phyloP scores from a whole-genome alignment of 1,140 invertebrate species.

The Papilio glaucus region DNA sequence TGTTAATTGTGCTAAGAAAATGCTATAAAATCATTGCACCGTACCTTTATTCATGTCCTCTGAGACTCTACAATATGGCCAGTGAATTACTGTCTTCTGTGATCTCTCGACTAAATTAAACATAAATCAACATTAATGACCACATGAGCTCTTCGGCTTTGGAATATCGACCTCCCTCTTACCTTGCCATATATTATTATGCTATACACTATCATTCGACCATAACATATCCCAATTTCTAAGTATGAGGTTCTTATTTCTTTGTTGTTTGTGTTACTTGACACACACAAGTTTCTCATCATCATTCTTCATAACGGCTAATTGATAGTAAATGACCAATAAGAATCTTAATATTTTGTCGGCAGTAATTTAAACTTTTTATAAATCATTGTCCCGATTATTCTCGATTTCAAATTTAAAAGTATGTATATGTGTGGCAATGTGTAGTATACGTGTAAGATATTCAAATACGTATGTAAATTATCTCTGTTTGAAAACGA shows the following conservation, averaged over 20 bases:
- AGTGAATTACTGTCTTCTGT: background rate
- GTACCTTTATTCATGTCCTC: background rate
- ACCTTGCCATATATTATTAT: too few species aligned
- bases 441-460: background rate
- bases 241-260: background rate
- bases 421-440: background rate
- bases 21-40: background rate
- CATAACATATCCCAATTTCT: too few species aligned
- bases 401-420: background rate
- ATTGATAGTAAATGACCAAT: background rate
- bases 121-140: too few species aligned
- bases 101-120: too few species aligned
- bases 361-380: background rate
- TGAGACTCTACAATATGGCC: background rate
- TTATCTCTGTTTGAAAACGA: conserved; percentile 43
- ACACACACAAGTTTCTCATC: too few species aligned
- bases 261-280: too few species aligned
- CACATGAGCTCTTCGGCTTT: too few species aligned
- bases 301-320: background rate
- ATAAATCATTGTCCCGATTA: too few species aligned
- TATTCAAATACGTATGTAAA: conserved; percentile 44
- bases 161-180: too few species aligned
- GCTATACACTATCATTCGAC: too few species aligned
- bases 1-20: conserved; percentile 5
- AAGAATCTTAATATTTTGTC: background rate